Evolutionary conservation across 2,888 invertebrate species (phyloP), one percentile per base, ranked within the genome.

Genomic region (Eilema caniola): DNA sequence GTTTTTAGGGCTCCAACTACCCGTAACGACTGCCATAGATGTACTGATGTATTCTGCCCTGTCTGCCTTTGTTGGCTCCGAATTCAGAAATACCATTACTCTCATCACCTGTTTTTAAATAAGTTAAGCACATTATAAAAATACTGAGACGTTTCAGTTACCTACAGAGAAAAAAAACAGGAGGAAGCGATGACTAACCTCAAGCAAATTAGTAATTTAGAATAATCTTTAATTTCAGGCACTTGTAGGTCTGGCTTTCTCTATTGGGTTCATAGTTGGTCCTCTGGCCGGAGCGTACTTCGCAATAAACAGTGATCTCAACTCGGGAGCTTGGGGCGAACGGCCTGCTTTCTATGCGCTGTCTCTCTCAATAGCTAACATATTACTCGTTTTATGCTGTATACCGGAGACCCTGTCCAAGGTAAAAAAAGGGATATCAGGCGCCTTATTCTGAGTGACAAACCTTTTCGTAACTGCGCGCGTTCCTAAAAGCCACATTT

Each of bases 211-310:
- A 53, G 16, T 33, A 31, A 33, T 33, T 31, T 20, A n/a, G 20
- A 53, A n/a, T 62, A 24, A n/a, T 59, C 57, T 62, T 12, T 60
- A 37, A 20, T 96, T 95, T 85, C 94, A 98, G 98, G 99, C 99
- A n/a, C 92, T 99, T 67, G 98, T 99, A 75, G 99, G 99, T 16
- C 97, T 99, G 83, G 99, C 99, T 11, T 99, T 99, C 93, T 99
- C 99, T 2, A 93, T 99, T 74, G 99, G 99, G n/a, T 99, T 99
- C 92, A 98, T 99, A 83, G 95, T 99, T 75, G 99, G 99, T 0
- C 99, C 99, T 3, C 96, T 99, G 90, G 98, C 99, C 77, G 99
- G 99, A 31, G 99, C 99, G 7, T 95, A 97, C 89, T 98, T 99
- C 90, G 97, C 98, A 1, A 96, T 96, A 82, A 96, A 96, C 5